A percentile compares a stretch with the other conserved stretches of the same genome.
Conservation (phyloP, 1,140 invertebrate genomes). For the Dreissena polymorpha region DNA sequence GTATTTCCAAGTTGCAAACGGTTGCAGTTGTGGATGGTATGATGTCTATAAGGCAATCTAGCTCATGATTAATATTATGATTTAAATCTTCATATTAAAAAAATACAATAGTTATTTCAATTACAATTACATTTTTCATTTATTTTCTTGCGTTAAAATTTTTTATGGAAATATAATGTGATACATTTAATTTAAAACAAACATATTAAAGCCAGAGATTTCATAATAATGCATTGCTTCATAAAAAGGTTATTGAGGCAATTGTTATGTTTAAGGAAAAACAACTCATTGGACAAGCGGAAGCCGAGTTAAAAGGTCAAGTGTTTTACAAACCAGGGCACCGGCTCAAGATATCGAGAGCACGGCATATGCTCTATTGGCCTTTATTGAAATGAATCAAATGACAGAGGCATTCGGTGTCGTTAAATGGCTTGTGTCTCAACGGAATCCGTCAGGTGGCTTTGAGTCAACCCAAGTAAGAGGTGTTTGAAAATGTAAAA, state of each 20-base stretch:
- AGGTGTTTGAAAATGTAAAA: too few relatives aligned
- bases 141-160: neutral
- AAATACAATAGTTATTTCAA: neutral
- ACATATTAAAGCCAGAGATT: too few relatives aligned
- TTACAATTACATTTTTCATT: neutral
- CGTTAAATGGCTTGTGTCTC: slow-evolving; percentile 89
- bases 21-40: slow-evolving; percentile 12
- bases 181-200: too few relatives aligned
- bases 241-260: too few relatives aligned
- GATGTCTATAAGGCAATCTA: neutral
- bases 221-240: too few relatives aligned
- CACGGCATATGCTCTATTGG: slow-evolving; percentile 89
- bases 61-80: too few relatives aligned
- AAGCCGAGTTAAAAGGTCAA: too few relatives aligned
- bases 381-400: slow-evolving; percentile 79
- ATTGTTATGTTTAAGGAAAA: too few relatives aligned
- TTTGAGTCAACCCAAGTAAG: slow-evolving; percentile 86
- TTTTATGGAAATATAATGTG: too few relatives aligned
- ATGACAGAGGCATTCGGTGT: slow-evolving; percentile 74
- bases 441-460: slow-evolving; percentile 88
- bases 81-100: neutral
- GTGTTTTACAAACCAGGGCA: neutral
- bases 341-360: slow-evolving; percentile 89
- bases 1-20: slow-evolving; percentile 13
- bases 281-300: too few relatives aligned